Evolutionary conservation across 2,113 vertebrate species (phyloP), one percentile per base, ranked within the genome.

Genomic region (Oxyruncus cristatus): DNA sequence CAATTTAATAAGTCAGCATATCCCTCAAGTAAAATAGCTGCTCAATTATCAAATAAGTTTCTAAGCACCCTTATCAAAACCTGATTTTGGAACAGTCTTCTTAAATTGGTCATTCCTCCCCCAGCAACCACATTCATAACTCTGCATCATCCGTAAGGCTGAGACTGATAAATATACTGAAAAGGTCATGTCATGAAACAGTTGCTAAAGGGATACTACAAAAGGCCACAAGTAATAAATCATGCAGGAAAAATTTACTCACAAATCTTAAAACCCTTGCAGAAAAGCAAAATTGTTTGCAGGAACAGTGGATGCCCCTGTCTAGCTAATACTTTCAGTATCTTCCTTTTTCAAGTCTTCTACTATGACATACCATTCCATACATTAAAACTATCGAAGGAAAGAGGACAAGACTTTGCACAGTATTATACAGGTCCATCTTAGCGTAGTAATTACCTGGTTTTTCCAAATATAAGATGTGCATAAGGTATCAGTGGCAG

Each of bases 161-260:
- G 35, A 79, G 33, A 55, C 68, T 75, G 68, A 92, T 86, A 94
- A 94, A 83, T 88, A 61, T 17, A 28, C 49, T 78, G 87, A 92
- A 95, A 95, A 96, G 81, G 88, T 95, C 79, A 92, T 19, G 35
- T 56, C 85, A 71, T 53, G 46, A 59, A 93, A 53, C 32, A 68
- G 35, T 63, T 79, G 74, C 91, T 93, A 85, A 82, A 88, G 50
- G 70, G 66, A 58, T 78, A 50, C n/a, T 72, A 72, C 70, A 62
- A 91, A 96, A 96, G 84, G 63, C 81, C 89, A 95, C 44, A 88
- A 71, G 53, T 70, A 94, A 82, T 78, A 92, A 91, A 49, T 82
- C 78, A 85, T 14, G 41, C 28, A 47, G 63, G 71, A 83, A 93
- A 94, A 78, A 94, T 80, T 87, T 90, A 80, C 75, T 82, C 37